A percentile compares a stretch with the other conserved stretches of the same genome.
Evolutionary conservation across 2,797 vertebrate species (phyloP).

Genomic region (Lepidocolaptes lacrymiger): DNA sequence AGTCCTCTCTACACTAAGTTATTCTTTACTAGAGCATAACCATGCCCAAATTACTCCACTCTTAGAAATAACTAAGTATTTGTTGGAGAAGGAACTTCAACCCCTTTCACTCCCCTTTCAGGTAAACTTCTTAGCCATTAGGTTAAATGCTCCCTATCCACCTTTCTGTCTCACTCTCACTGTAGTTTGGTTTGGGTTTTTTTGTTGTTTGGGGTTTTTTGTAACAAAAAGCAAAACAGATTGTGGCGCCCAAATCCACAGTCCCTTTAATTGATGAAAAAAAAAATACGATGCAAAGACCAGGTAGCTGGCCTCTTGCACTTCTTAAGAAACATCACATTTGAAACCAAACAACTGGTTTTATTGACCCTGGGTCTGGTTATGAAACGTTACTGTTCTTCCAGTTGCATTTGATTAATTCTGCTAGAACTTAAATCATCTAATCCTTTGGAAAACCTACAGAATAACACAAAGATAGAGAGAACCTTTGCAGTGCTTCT

Average conservation of each 20-base stretch:
- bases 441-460: neutral
- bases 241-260: neutral
- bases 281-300: neutral
- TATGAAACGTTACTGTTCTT: neutral
- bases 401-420: neutral
- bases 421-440: neutral
- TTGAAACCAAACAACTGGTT: neutral
- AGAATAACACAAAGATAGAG: neutral
- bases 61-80: neutral
- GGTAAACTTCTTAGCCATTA: neutral
- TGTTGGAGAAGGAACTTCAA: neutral
- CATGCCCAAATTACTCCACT: neutral
- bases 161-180: neutral
- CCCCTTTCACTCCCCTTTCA: neutral
- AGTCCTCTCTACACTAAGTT: neutral
- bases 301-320: neutral
- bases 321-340: neutral
- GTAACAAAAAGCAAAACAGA: neutral
- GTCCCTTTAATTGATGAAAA: neutral
- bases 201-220: neutral
- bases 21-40: neutral
- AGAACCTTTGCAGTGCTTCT: neutral
- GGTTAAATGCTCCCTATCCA: neutral
- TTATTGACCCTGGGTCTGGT: neutral
- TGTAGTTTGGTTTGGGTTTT: neutral